Evolutionary conservation across 1,140 invertebrate genomes (phyloP).

Genomic region (Drosophila ercepeae): DNA sequence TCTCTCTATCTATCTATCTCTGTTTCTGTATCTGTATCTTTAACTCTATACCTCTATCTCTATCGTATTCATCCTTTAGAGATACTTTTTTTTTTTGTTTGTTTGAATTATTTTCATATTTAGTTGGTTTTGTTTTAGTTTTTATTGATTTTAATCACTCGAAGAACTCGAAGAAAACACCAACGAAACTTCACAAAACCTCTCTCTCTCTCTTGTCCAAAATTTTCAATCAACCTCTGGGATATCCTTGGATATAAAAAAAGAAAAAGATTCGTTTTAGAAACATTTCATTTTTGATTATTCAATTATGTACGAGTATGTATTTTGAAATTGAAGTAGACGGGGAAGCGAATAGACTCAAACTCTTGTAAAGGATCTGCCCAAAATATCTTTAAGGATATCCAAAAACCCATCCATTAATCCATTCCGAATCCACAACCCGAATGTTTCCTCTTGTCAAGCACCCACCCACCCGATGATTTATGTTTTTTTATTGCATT

Average conservation of each 20-base stretch:
- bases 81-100: not conserved
- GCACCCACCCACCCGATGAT: too few relatives aligned
- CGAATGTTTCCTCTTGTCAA: conserved; percentile 15
- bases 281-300: not conserved
- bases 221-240: not conserved
- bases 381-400: conserved; percentile 1
- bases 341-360: conserved; percentile 27
- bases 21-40: conserved; percentile 16
- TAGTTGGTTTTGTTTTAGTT: not conserved
- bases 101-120: not conserved
- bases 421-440: not conserved
- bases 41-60: conserved; percentile 5
- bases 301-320: too few relatives aligned
- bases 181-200: too few relatives aligned
- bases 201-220: not conserved
- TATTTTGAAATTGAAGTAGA: not conserved
- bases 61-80: conserved; percentile 24
- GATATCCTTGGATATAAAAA: conserved; percentile 10
- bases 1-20: not conserved
- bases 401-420: not conserved
- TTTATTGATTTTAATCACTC: conserved; percentile 18
- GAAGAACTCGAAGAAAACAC: conserved; percentile 26
- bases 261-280: not conserved
- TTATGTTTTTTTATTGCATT: not conserved
- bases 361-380: not conserved